phyloP scores from a whole-genome alignment of 2,888 invertebrate species.

The Hyppa rectilinea region DNA sequence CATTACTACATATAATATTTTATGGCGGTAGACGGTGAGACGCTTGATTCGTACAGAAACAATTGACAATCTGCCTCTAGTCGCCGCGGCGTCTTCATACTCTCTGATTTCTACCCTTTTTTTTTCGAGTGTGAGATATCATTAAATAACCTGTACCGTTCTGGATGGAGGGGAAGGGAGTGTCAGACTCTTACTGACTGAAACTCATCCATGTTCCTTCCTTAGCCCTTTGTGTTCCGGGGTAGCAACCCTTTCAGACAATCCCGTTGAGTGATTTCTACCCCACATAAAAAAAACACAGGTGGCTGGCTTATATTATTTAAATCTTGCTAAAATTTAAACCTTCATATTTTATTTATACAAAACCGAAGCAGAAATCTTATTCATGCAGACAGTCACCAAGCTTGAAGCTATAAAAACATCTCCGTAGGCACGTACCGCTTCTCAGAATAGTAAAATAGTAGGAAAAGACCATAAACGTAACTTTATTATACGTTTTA shows the following conservation, averaged over 20 bases:
- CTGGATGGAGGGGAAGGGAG: no score
- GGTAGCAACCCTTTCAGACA: no score
- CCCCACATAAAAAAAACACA: no score
- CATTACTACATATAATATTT: no score
- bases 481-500: slow-evolving; percentile 65
- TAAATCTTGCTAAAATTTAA: slow-evolving; percentile 7
- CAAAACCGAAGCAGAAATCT: slow-evolving; percentile 23
- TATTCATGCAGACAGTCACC: slow-evolving; percentile 31
- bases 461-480: slow-evolving; percentile 61
- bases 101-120: background rate
- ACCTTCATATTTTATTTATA: slow-evolving; percentile 25
- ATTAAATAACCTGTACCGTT: no score
- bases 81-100: no score
- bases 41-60: background rate
- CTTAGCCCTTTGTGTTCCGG: no score
- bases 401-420: slow-evolving; percentile 49
- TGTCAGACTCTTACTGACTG: no score
- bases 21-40: no score
- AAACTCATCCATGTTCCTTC: no score
- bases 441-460: slow-evolving; percentile 58
- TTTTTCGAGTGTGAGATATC: no score
- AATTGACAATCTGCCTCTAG: background rate
- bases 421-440: slow-evolving; percentile 40
- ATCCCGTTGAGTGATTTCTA: no score
- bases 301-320: background rate